Conservation (phyloP, 2,113 vertebrate species). For the Glaucidium brasilianum region DNA sequence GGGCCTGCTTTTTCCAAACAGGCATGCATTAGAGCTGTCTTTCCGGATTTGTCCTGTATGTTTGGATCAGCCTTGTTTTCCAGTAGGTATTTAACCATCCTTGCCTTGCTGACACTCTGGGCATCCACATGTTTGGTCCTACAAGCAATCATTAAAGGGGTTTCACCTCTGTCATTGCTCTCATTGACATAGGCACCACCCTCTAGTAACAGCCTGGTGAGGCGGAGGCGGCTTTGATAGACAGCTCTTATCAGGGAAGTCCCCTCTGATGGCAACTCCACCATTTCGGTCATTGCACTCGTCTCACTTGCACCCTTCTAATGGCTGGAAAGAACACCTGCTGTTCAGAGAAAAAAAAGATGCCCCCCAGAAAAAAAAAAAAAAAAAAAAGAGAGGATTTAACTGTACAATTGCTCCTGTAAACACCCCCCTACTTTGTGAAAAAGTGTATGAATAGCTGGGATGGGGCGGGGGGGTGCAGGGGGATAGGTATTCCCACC, state of each 20-base stretch:
- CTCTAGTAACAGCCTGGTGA: slow-evolving; percentile 88
- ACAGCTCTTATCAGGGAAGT: slow-evolving; percentile 90
- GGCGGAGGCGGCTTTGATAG: slow-evolving; percentile 84
- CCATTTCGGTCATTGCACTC: slow-evolving; percentile 69
- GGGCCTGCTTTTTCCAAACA: slow-evolving; percentile 82
- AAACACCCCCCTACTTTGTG: fast-evolving
- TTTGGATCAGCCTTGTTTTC: slow-evolving; percentile 91
- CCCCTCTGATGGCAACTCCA: slow-evolving; percentile 79
- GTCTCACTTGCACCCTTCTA: background rate
- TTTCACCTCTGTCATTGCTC: slow-evolving; percentile 90
- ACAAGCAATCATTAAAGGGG: slow-evolving; percentile 90
- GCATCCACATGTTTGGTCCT: slow-evolving; percentile 80
- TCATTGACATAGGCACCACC: slow-evolving; percentile 92
- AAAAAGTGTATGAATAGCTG: too few relatives aligned
- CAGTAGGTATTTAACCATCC: slow-evolving; percentile 90
- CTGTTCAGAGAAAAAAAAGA: background rate
- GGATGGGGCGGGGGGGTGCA: too few relatives aligned
- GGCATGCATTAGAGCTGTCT: slow-evolving; percentile 90
- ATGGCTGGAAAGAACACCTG: background rate
- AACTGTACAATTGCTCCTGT: background rate
- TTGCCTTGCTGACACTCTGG: slow-evolving; percentile 86
- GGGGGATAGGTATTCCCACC: background rate
- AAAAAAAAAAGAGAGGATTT: background rate
- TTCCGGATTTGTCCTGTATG: slow-evolving; percentile 91
- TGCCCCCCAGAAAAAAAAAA: background rate